phyloP scores from a whole-genome alignment of 2,888 invertebrate species.

The Tuta absoluta region DNA sequence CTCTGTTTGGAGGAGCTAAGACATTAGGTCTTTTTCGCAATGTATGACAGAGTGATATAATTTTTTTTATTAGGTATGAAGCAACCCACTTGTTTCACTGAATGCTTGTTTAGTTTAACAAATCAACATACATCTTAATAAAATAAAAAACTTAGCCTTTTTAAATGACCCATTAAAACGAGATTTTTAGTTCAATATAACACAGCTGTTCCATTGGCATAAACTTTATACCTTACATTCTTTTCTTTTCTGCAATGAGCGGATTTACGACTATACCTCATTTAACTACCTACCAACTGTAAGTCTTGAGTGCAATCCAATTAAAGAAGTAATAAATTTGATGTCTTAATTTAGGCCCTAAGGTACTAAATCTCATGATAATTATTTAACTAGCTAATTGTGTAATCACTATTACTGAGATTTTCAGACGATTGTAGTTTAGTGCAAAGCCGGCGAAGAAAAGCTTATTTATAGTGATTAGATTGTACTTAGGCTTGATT shows the following conservation, averaged over 20 bases:
- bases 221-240: background rate
- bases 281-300: constrained; percentile 6
- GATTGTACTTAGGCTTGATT: too few species aligned
- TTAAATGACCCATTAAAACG: too few species aligned
- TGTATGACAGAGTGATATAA: too few species aligned
- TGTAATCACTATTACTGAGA: background rate
- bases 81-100: too few species aligned
- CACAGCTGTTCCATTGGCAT: background rate
- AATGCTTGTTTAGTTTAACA: too few species aligned
- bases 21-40: background rate
- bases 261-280: background rate
- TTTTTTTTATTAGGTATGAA: too few species aligned
- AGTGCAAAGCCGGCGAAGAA: too few species aligned
- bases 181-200: background rate
- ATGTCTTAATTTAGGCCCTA: constrained; percentile 17
- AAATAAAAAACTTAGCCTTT: too few species aligned
- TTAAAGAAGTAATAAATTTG: constrained; percentile 12
- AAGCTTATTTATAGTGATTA: background rate
- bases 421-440: background rate
- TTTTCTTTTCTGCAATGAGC: constrained; percentile 4
- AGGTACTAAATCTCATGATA: background rate
- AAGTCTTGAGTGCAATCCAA: constrained; percentile 9
- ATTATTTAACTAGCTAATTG: background rate
- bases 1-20: background rate
- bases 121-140: too few species aligned